Base-by-base conservation (phyloP, 92 coral and sea anemone species). In the Plumapathes pennacea region DNA sequence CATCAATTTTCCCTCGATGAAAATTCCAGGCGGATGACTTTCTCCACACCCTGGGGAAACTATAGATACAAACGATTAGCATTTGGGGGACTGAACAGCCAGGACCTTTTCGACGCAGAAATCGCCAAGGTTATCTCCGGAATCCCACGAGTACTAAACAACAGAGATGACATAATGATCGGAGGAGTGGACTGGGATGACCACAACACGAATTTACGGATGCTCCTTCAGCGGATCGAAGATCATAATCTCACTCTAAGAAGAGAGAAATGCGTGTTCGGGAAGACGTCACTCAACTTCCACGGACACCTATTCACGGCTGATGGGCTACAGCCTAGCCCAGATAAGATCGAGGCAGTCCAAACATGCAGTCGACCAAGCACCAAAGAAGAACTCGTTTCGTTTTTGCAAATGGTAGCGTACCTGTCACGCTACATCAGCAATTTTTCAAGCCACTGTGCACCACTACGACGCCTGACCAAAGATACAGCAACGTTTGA, bases 271-370 rank as follows among this genome's bases (percentile, higher is more conserved):
- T 71, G 79, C 28, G 84, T 69, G 28, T 70, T 77, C 30, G 64
- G 62, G 50, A 52, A 51, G 44, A 27, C 72, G 6, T 19, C 72
- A 17, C 28, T 71, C 50, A 43, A 79, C 4, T 79, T 79, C 73
- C 86, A 79, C 49, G 86, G 86, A 21, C 86, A 79, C 31, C 23
- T 78, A 27, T 78, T 78, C 28, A 78, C 74, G 0, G 45, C 50
- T 5, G 68, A 71, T 4, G 85, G 85, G 14, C 64, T 78, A 28
- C 23, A 62, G 29, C 86, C 86, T 10, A 80, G 69, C 46, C 55
- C 73, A 4, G 46, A 43, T 49, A 72, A 64, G 49, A 25, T 72
- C 29, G 25, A 41, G 33, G 76, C 81, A 2, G 82, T 73, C 5
- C 52, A 40, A 4, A 44, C 21, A 7, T 72, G 62, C 17, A 12